Evolutionary conservation across 2,797 vertebrate genomes (phyloP).

Genomic region (Limosa lapponica): DNA sequence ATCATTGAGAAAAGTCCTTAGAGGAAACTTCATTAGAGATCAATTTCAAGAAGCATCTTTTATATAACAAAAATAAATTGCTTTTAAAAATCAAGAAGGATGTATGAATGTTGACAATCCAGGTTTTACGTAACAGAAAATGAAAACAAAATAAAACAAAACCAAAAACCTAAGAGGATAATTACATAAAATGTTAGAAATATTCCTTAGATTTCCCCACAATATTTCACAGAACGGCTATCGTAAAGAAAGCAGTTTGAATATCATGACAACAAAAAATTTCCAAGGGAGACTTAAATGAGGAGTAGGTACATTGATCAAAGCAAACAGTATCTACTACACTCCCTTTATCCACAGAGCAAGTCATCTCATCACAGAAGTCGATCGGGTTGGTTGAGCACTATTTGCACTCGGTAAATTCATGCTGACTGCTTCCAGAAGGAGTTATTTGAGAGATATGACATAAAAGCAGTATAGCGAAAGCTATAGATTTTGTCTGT

Average conservation of each 20-base stretch:
- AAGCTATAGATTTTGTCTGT: neutral
- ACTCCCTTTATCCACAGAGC: neutral
- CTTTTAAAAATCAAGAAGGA: neutral
- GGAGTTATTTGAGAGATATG: neutral
- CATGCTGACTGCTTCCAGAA: neutral
- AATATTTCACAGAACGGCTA: neutral
- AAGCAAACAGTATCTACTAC: neutral
- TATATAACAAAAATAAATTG: neutral
- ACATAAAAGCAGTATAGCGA: neutral
- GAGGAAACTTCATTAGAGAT: neutral
- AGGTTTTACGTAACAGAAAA: neutral
- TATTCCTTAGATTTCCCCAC: neutral
- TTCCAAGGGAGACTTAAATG: neutral
- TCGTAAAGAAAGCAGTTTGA: neutral
- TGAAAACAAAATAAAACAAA: neutral
- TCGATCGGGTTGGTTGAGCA: rapidly evolving
- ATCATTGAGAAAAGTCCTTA: neutral
- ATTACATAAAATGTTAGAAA: neutral
- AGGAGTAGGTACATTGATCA: neutral
- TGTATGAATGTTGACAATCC: neutral
- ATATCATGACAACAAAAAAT: neutral
- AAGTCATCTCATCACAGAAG: neutral
- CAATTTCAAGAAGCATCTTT: neutral
- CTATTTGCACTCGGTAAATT: neutral
- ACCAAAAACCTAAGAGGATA: neutral